These are phyloP conservation scores for Phyto melanocephala DNA, from an alignment of 2,888 invertebrate species.

Conservation along the genomic window DNA sequence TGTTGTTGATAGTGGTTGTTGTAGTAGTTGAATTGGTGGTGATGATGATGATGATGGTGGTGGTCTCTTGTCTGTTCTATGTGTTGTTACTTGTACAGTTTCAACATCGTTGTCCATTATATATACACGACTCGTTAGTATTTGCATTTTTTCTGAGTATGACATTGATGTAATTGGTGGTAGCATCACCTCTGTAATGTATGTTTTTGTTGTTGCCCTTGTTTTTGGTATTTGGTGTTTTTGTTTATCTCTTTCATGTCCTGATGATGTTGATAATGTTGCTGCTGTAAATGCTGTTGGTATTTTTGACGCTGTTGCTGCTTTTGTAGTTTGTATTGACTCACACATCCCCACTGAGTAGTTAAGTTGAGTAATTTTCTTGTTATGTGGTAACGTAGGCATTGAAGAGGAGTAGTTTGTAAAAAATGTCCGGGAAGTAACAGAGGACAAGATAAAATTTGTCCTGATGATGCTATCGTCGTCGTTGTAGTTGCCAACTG, in stretches of 20 bases:
- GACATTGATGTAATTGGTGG: conserved; percentile 53
- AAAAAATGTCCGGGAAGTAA: conserved; percentile 20
- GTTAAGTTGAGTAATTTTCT: conserved; percentile 52
- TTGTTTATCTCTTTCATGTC: conserved; percentile 16
- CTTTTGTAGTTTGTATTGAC: background rate
- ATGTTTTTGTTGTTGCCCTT: conserved; percentile 15
- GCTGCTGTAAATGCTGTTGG: background rate
- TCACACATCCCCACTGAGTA: conserved; percentile 45
- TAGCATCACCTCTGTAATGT: conserved; percentile 42
- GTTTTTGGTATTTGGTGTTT: conserved; percentile 17
- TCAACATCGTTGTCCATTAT: conserved; percentile 47
- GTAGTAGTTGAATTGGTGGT: background rate
- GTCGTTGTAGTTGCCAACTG: conserved; percentile 30
- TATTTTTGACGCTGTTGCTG: background rate
- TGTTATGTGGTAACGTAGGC: conserved; percentile 38
- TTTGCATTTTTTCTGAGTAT: conserved; percentile 31
- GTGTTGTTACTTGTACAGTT: conserved; percentile 21
- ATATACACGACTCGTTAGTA: conserved; percentile 35
- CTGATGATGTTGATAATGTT: background rate
- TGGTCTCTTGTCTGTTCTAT: conserved; percentile 7
- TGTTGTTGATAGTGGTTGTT: background rate
- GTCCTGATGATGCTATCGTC: conserved; percentile 12
- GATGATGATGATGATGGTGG: background rate
- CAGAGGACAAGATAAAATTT: conserved; percentile 17
- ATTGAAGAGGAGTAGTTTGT: conserved; percentile 19